phyloP scores from a whole-genome alignment of 1,140 invertebrate species.

The Thaumetopoea pityocampa region DNA sequence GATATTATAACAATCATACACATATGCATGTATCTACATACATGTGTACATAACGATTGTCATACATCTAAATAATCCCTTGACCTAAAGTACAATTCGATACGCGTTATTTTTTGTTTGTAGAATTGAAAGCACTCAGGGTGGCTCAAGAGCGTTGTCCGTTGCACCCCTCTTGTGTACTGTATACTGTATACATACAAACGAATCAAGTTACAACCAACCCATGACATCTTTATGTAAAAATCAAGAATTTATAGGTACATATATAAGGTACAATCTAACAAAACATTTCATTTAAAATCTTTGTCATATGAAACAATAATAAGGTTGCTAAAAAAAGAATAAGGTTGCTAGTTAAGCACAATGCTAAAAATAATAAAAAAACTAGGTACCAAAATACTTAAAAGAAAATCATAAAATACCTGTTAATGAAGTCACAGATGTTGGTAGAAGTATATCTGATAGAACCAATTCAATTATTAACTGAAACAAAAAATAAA shows the following conservation, averaged over 20 bases:
- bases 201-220: constrained; percentile 27
- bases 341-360: no score
- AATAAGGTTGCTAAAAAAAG: no score
- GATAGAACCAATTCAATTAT: constrained; percentile 40
- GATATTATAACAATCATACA: no score
- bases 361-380: no score
- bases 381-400: no score
- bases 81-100: constrained; percentile 9
- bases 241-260: neutral
- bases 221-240: no score
- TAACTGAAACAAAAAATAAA: constrained; percentile 41
- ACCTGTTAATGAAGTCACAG: constrained; percentile 7
- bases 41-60: no score
- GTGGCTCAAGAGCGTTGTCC: constrained; percentile 1
- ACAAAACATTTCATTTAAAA: neutral
- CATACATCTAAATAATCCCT: no score
- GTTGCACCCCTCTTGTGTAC: constrained; percentile 16
- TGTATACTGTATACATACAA: constrained; percentile 18
- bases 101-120: constrained; percentile 18
- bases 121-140: constrained; percentile 23
- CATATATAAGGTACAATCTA: neutral
- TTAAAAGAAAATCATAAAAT: constrained; percentile 5
- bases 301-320: no score
- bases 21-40: no score
- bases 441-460: constrained; percentile 20